Base-by-base conservation (phyloP, 1,140 invertebrate genomes). In the Steinernema khuongi region DNA sequence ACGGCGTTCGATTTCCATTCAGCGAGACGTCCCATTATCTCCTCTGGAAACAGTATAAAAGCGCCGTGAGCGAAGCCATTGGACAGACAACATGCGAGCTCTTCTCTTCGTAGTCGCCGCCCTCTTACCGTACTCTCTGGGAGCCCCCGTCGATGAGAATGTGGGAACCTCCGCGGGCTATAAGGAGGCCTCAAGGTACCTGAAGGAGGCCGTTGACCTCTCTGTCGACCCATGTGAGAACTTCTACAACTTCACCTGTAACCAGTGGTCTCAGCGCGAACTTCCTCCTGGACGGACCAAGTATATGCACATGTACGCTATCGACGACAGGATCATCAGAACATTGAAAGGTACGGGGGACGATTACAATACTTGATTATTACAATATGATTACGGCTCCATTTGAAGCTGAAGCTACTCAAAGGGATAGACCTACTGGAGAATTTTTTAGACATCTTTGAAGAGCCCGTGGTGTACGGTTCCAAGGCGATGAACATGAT, bases 221-320 rank as follows among this genome's bases (percentile, higher is more conserved):
- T 88, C 86, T 0, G 89, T 91, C 1, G 89, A 95, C 85, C 94
- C 95, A 0, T 98, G 95, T 85, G 89, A 93, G 1, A 93, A 98
- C 86, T 98, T 97, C 87, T 97, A 96, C 86, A 89, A 92, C 72
- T 97, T 92, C 86, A 90, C 94, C 0, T 98, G 95, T 83, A 94
- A 94, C n/a, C 91, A 92, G 0, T 97, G 94, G 94, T 90, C 94
- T 29, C 90, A 90, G 80, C 90, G 90, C 67, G 22, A 60, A 22
- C 22, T 60, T 4, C 11, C 50, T 2, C 7, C 7, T 2, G 50
- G 50, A 22, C 50, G 50, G 14, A 60, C 50, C 11, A 60, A 60
- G 50, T 11, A 22, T 2, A 60, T 11, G 11, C 26, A 22, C 14
- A 60, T 60, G 50, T 60, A 26, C 4, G 11, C 22, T 2, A 7